These are phyloP conservation scores for Parazoanthus darwini DNA, from an alignment of 92 coral and sea anemone species.

Conservation along the genomic window DNA sequence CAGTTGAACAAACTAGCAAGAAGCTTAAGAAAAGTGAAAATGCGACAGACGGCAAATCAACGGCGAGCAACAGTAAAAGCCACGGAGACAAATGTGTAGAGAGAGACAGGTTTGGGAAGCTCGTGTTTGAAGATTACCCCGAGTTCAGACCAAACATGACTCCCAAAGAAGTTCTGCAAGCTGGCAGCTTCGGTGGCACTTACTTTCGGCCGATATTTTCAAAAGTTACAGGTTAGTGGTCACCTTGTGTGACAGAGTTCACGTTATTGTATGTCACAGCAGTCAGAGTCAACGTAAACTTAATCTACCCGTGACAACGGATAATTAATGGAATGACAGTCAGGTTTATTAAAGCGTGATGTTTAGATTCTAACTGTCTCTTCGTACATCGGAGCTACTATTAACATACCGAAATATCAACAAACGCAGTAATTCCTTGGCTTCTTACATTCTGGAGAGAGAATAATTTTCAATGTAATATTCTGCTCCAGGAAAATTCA, in stretches of 20 bases:
- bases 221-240: slow-evolving; percentile 65
- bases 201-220: slow-evolving; percentile 76
- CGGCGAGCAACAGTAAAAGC: background rate
- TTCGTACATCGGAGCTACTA: no score
- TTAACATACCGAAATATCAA: no score
- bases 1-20: background rate
- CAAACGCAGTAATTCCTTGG: no score
- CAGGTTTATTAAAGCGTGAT: no score
- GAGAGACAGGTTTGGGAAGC: slow-evolving; percentile 76
- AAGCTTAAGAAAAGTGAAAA: slow-evolving; percentile 13
- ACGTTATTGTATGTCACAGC: background rate
- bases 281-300: background rate
- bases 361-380: no score
- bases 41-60: background rate
- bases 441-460: no score
- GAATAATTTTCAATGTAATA: no score
- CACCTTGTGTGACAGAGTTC: no score
- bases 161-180: slow-evolving; percentile 81
- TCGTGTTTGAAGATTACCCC: slow-evolving; percentile 71
- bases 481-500: no score
- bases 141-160: slow-evolving; percentile 82
- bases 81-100: slow-evolving; percentile 20
- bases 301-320: no score
- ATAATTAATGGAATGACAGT: no score
- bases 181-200: slow-evolving; percentile 90